phyloP scores from a whole-genome alignment of 2,113 vertebrate species.

The Donacobius atricapilla region DNA sequence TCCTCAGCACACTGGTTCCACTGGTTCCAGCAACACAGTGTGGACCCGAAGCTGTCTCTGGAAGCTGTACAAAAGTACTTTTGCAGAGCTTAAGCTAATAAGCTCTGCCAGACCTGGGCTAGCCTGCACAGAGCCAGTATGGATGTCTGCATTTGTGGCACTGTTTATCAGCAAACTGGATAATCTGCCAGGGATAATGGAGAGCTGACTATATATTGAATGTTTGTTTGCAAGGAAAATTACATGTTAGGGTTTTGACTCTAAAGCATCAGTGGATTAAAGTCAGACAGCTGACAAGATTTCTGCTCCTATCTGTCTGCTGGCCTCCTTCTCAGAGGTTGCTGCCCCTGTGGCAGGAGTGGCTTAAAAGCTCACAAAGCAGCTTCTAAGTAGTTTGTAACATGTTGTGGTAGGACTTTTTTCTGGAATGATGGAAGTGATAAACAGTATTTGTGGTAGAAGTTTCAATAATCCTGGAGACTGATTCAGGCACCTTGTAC shows the following conservation, averaged over 20 bases:
- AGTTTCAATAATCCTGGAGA: neutral
- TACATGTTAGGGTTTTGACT: slow-evolving; percentile 12
- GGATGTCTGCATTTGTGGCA: slow-evolving; percentile 37
- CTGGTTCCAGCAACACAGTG: neutral
- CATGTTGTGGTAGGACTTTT: neutral
- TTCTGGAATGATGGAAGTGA: neutral
- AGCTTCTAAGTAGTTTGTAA: slow-evolving; percentile 14
- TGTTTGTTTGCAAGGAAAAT: slow-evolving; percentile 49
- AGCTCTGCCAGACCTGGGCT: slow-evolving; percentile 36
- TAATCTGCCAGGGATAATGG: slow-evolving; percentile 56
- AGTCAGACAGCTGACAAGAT: slow-evolving; percentile 38
- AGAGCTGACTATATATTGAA: slow-evolving; percentile 21
- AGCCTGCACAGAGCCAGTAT: slow-evolving; percentile 20
- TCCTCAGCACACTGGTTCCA: neutral
- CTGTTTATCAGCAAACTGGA: slow-evolving; percentile 46
- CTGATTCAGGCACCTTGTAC: neutral
- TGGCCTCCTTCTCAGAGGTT: slow-evolving; percentile 2
- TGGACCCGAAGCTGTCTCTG: neutral
- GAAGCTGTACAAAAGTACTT: slow-evolving; percentile 28
- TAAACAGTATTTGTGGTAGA: neutral
- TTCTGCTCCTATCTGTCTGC: slow-evolving; percentile 23
- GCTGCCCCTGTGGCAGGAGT: neutral
- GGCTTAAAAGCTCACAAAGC: slow-evolving; percentile 30
- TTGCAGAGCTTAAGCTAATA: slow-evolving; percentile 52
- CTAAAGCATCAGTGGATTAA: slow-evolving; percentile 22